phyloP scores from a whole-genome alignment of 2,888 invertebrate genomes.

The Sycophila texana region DNA sequence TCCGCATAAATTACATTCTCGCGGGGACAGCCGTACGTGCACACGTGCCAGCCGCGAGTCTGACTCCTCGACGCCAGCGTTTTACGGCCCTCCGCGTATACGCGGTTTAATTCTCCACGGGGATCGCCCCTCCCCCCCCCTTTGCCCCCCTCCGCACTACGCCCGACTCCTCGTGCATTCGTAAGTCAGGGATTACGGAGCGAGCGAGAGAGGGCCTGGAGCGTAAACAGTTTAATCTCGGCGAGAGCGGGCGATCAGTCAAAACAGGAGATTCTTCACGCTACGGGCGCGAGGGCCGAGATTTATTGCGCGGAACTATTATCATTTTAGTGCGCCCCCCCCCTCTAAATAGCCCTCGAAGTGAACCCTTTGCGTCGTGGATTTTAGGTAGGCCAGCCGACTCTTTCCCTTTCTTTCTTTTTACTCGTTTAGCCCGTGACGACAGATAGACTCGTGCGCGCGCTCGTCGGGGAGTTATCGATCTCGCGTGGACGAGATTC shows the following conservation, averaged over 20 bases:
- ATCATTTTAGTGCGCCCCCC: slow-evolving; percentile 34
- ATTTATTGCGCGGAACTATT: slow-evolving; percentile 48
- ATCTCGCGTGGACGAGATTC: neutral
- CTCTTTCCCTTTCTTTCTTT: neutral
- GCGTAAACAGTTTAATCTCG: slow-evolving; percentile 74
- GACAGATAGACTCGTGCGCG: slow-evolving; percentile 40
- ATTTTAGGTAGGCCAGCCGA: neutral
- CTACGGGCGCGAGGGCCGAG: slow-evolving; percentile 44
- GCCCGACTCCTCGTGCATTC: slow-evolving; percentile 51
- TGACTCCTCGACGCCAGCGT: neutral
- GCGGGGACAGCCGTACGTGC: neutral
- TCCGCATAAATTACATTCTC: slow-evolving; percentile 36
- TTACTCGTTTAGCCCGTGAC: slow-evolving; percentile 16
- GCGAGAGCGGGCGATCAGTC: slow-evolving; percentile 69
- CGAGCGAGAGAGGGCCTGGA: slow-evolving; percentile 2
- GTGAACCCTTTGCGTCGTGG: slow-evolving; percentile 7
- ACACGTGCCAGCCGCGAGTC: neutral
- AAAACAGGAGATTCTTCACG: slow-evolving; percentile 74
- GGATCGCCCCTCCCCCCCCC: slow-evolving; percentile 61
- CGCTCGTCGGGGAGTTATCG: slow-evolving; percentile 12
- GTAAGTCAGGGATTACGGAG: slow-evolving; percentile 74
- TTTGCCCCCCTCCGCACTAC: slow-evolving; percentile 40
- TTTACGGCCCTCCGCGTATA: slow-evolving; percentile 11
- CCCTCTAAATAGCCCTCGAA: neutral
- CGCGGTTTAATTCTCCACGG: slow-evolving; percentile 72